Conservation (phyloP, 2,797 vertebrate genomes). For the Melanotaenia trifasciata region DNA sequence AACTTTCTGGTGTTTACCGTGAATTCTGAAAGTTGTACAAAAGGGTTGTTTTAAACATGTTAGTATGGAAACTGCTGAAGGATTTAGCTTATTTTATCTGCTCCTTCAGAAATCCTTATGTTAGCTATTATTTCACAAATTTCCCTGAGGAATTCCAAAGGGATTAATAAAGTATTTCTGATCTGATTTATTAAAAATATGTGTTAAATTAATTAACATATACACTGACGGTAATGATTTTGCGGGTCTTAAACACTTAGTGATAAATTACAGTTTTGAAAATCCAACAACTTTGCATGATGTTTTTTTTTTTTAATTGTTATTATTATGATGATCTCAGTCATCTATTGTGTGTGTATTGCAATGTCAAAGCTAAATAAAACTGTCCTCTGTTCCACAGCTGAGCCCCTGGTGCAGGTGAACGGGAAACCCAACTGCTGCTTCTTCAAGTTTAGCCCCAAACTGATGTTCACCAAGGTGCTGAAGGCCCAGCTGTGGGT, state of each 20-base stretch:
- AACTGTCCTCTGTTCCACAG: conserved; percentile 76
- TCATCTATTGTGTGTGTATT: neutral
- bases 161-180: too few relatives aligned
- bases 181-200: too few relatives aligned
- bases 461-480: conserved; percentile 99
- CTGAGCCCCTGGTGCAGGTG: conserved; percentile 94
- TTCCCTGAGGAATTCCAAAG: too few relatives aligned
- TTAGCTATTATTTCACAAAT: too few relatives aligned
- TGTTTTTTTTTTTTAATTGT: neutral
- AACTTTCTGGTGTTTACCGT: neutral
- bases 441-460: conserved; percentile 99
- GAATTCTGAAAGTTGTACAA: neutral
- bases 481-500: conserved; percentile 99
- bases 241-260: neutral
- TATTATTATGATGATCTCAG: neutral
- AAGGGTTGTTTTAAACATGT: neutral
- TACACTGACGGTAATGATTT: neutral
- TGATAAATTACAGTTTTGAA: neutral
- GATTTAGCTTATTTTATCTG: neutral
- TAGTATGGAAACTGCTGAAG: conserved; percentile 5
- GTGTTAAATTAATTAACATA: too few relatives aligned
- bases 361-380: conserved; percentile 3
- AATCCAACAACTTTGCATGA: neutral
- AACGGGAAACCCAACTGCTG: conserved; percentile 97
- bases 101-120: neutral